Percentiles rank a stretch among this genome's conserved stretches.
Evolutionary conservation across 2,888 invertebrate genomes (phyloP).

Genomic region (Sarcophaga caerulescens): DNA sequence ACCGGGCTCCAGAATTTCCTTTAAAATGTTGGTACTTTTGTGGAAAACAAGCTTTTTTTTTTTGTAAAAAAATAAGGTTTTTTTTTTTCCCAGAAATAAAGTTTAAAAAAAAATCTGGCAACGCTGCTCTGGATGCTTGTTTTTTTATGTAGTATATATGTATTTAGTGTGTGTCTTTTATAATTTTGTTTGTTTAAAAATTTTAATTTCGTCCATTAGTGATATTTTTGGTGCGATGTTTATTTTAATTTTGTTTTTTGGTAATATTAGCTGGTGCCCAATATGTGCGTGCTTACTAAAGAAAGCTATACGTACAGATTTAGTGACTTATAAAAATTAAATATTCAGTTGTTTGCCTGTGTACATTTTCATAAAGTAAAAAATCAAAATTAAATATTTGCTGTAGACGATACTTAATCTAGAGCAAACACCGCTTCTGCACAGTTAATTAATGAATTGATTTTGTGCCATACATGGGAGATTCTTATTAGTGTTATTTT

Average conservation of each 20-base stretch:
- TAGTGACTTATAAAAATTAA: neutral
- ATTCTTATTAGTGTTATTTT: neutral
- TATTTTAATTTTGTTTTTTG: neutral
- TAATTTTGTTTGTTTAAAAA: neutral
- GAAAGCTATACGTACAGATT: no score
- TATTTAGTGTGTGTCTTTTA: neutral
- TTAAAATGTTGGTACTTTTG: no score
- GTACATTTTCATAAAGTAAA: neutral
- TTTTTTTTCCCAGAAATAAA: no score
- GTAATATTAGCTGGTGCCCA: neutral
- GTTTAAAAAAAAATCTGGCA: no score
- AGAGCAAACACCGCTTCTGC: constrained; percentile 49
- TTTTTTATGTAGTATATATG: no score
- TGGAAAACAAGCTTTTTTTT: no score
- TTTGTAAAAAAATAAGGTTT: no score
- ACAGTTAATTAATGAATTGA: constrained; percentile 54
- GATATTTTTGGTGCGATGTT: neutral
- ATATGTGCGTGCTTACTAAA: no score
- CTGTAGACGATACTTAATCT: constrained; percentile 53
- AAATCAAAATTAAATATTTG: constrained; percentile 49
- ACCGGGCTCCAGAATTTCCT: no score
- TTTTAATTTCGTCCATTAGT: neutral
- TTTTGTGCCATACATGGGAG: constrained; percentile 31
- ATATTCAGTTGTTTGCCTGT: constrained; percentile 31
- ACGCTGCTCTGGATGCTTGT: no score